phyloP scores from a whole-genome alignment of 2,113 vertebrate species.

The Phaethon lepturus region DNA sequence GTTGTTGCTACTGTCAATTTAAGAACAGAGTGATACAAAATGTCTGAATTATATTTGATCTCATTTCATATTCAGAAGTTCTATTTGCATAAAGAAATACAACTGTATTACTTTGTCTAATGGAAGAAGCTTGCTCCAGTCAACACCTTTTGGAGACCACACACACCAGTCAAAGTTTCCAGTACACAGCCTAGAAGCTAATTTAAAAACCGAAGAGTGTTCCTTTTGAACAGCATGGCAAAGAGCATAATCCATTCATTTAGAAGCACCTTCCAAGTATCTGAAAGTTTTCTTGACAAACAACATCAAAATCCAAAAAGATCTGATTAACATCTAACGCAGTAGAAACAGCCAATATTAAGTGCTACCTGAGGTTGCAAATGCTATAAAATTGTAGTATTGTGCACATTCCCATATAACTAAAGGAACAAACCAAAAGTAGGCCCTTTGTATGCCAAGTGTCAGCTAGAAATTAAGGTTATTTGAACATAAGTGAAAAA shows the following conservation, averaged over 20 bases:
- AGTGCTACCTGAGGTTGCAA: background rate
- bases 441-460: background rate
- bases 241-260: fast-evolving
- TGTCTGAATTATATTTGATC: background rate
- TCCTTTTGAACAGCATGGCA: background rate
- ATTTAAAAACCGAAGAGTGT: background rate
- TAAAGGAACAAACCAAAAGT: background rate
- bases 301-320: background rate
- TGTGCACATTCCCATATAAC: fast-evolving
- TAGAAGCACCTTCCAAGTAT: background rate
- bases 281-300: background rate
- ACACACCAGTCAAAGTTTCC: background rate
- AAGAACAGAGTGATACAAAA: background rate
- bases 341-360: background rate
- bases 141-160: background rate
- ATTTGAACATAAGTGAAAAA: background rate
- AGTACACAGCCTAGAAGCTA: background rate
- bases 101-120: background rate
- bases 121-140: background rate
- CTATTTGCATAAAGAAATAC: background rate
- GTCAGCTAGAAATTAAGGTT: background rate
- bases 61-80: background rate
- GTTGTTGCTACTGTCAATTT: background rate
- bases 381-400: background rate
- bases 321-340: fast-evolving